Evolutionary conservation across 2,888 invertebrate genomes (phyloP).

Genomic region (Pemphredon lugubris): DNA sequence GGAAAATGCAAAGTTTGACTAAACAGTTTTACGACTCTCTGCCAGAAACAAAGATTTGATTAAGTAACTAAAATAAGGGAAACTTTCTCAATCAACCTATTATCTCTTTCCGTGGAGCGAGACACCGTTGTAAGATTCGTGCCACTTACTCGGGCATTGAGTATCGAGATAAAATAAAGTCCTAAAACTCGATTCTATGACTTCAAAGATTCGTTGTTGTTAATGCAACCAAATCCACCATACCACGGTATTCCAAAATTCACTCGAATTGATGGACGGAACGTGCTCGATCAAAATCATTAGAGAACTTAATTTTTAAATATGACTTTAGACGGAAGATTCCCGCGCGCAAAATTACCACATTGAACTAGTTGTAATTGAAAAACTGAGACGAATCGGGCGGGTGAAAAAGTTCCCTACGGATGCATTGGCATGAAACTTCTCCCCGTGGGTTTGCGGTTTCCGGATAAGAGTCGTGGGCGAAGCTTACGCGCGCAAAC

Average conservation of each 20-base stretch:
- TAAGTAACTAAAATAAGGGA: not conserved
- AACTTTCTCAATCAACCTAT: slow-evolving; percentile 20
- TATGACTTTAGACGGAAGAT: no score
- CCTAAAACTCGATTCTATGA: slow-evolving; percentile 15
- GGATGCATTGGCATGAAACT: slow-evolving; percentile 4
- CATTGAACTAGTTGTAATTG: no score
- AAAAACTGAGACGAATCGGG: no score
- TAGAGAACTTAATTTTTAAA: no score
- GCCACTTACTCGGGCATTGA: not conserved
- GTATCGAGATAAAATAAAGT: not conserved
- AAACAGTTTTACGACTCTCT: not conserved
- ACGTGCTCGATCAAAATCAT: no score
- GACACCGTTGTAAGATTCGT: slow-evolving; percentile 9
- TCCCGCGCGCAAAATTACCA: no score
- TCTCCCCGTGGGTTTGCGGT: not conserved
- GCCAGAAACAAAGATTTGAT: not conserved
- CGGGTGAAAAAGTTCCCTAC: no score
- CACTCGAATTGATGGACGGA: no score
- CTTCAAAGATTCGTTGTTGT: slow-evolving; percentile 14
- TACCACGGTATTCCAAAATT: no score
- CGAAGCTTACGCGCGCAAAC: slow-evolving; percentile 11
- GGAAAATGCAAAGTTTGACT: no score
- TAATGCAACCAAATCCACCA: slow-evolving; percentile 25
- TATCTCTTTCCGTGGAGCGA: not conserved
- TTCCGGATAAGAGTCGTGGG: slow-evolving; percentile 12